Conservation (phyloP, 2,113 vertebrate species). For the Tyrannus savana region DNA sequence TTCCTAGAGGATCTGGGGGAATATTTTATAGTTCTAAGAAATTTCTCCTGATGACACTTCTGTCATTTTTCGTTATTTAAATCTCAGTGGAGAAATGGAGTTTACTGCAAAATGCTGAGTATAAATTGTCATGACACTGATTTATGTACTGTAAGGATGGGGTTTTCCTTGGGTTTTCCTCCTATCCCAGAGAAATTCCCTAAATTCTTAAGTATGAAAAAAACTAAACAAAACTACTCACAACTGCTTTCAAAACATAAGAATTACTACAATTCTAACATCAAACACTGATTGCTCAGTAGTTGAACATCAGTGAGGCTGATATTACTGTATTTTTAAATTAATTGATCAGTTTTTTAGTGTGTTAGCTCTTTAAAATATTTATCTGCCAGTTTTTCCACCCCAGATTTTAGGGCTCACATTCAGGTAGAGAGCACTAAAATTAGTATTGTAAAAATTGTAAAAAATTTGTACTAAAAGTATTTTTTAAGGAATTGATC, state of each 20-base stretch:
- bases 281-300: neutral
- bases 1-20: neutral
- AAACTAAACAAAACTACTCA: neutral
- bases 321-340: neutral
- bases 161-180: neutral
- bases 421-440: neutral
- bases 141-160: neutral
- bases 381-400: neutral
- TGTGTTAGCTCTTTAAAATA: neutral
- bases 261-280: neutral
- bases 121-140: neutral
- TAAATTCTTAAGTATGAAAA: neutral
- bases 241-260: neutral
- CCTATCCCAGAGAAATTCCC: neutral
- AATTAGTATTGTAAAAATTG: no score
- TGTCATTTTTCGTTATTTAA: neutral
- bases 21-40: neutral
- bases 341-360: neutral
- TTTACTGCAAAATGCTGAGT: neutral
- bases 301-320: neutral
- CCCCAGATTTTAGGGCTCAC: accelerated
- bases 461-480: neutral
- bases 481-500: neutral
- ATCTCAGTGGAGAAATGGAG: neutral
- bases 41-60: neutral